Evolutionary conservation across 2,888 invertebrate genomes (phyloP).

Genomic region (Drosophila eohydei): DNA sequence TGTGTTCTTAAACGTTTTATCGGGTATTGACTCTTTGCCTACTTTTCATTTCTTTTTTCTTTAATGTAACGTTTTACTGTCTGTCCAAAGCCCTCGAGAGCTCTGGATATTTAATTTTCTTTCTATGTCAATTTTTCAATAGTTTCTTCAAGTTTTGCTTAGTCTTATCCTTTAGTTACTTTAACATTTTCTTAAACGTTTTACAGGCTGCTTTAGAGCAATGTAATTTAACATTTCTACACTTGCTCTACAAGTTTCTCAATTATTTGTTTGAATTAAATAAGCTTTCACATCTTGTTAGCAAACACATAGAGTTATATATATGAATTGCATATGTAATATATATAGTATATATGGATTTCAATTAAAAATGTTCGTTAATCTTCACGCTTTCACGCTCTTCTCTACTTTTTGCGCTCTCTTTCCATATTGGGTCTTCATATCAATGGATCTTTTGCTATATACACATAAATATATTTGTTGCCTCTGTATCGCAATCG

Average conservation of each 20-base stretch:
- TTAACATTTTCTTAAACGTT: slow-evolving; percentile 3
- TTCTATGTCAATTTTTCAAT: neutral
- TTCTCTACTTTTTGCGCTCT: neutral
- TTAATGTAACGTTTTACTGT: slow-evolving; percentile 6
- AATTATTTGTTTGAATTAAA: neutral
- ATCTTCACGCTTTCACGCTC: slow-evolving; percentile 12
- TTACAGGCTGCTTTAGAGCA: neutral
- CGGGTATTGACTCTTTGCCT: accelerated
- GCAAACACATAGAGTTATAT: neutral
- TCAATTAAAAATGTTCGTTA: slow-evolving; percentile 2
- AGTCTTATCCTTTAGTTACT: neutral
- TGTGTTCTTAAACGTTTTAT: neutral
- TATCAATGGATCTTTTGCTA: neutral
- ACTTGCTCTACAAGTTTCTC: neutral
- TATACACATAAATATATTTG: neutral
- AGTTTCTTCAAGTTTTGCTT: neutral
- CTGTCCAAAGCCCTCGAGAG: neutral
- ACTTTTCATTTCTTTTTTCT: neutral
- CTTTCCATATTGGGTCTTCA: slow-evolving; percentile 1
- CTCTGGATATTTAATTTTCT: neutral
- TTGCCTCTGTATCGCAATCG: slow-evolving; percentile 11
- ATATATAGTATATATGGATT: neutral
- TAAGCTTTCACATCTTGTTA: neutral
- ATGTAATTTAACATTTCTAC: neutral
- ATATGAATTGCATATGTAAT: neutral